These are phyloP conservation scores for Poecilia latipinna DNA, from an alignment of 2,113 vertebrate species.

Conservation along the genomic window DNA sequence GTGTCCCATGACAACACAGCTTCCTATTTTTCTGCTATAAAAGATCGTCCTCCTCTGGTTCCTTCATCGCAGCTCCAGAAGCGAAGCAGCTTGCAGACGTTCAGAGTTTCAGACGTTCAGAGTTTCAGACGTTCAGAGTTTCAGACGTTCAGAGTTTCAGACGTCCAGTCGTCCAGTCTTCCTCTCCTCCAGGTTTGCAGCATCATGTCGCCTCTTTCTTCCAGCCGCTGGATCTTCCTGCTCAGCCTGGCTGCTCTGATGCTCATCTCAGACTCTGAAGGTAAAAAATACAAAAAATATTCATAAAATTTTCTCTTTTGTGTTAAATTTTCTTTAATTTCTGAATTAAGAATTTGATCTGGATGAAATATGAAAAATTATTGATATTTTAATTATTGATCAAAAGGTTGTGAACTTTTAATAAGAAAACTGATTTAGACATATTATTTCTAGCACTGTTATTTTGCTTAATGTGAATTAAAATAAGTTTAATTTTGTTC, in stretches of 20 bases:
- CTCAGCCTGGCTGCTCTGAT: constrained; percentile 23
- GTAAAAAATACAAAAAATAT: constrained; percentile 12
- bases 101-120: neutral
- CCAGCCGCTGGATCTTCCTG: constrained; percentile 16
- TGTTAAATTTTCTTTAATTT: neutral
- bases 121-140: neutral
- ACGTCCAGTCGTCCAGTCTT: neutral
- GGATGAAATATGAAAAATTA: too few relatives aligned
- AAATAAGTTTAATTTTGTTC: too few relatives aligned
- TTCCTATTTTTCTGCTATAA: constrained; percentile 55
- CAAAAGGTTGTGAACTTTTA: too few relatives aligned
- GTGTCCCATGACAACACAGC: neutral
- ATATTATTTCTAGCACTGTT: too few relatives aligned
- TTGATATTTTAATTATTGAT: too few relatives aligned
- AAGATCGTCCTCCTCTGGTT: neutral
- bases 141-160: too few relatives aligned
- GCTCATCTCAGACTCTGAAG: constrained; percentile 3
- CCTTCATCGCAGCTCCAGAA: neutral
- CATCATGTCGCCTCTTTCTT: constrained; percentile 22
- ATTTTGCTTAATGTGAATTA: too few relatives aligned
- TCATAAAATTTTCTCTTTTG: neutral
- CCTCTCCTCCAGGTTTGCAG: constrained; percentile 4
- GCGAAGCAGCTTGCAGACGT: neutral
- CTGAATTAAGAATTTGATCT: too few relatives aligned
- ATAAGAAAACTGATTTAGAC: too few relatives aligned